A percentile compares a stretch with the other conserved stretches of the same genome.
Evolutionary conservation across 2,888 invertebrate species (phyloP).

Genomic region (Flexamia atlantica): DNA sequence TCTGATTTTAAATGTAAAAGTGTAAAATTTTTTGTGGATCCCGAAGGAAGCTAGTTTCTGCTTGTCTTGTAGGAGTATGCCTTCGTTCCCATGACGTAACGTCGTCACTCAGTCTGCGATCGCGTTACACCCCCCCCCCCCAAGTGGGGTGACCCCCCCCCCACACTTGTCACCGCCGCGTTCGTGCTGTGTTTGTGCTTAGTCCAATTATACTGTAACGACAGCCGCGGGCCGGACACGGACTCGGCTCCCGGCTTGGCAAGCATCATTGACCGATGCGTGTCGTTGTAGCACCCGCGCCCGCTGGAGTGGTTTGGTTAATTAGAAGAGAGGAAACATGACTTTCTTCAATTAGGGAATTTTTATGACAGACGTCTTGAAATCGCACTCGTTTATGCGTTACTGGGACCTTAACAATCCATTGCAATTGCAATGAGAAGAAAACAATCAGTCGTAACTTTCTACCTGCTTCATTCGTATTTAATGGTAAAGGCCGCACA

Average conservation of each 20-base stretch:
- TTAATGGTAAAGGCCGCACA: too few relatives aligned
- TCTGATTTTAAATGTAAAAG: too few relatives aligned
- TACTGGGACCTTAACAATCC: too few relatives aligned
- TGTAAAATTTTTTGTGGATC: too few relatives aligned
- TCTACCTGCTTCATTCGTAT: too few relatives aligned
- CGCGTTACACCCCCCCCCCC: conserved; percentile 14
- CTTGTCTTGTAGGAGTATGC: background rate
- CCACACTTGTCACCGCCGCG: background rate
- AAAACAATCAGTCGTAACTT: too few relatives aligned
- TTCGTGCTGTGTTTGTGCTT: background rate
- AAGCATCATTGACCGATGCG: background rate
- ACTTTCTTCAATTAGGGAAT: too few relatives aligned
- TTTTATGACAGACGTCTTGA: too few relatives aligned
- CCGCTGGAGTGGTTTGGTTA: background rate
- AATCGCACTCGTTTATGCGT: too few relatives aligned
- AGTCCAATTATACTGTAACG: background rate
- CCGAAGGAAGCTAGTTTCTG: too few relatives aligned
- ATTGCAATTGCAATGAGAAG: too few relatives aligned
- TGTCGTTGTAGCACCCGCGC: background rate
- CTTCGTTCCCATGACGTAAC: conserved; percentile 25
- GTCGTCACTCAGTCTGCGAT: conserved; percentile 5
- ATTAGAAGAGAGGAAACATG: too few relatives aligned
- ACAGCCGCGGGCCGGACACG: background rate
- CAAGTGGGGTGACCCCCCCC: background rate
- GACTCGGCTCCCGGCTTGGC: background rate